Evolutionary conservation across 1,140 invertebrate species (phyloP).

Genomic region (Hypothenemus hampei): DNA sequence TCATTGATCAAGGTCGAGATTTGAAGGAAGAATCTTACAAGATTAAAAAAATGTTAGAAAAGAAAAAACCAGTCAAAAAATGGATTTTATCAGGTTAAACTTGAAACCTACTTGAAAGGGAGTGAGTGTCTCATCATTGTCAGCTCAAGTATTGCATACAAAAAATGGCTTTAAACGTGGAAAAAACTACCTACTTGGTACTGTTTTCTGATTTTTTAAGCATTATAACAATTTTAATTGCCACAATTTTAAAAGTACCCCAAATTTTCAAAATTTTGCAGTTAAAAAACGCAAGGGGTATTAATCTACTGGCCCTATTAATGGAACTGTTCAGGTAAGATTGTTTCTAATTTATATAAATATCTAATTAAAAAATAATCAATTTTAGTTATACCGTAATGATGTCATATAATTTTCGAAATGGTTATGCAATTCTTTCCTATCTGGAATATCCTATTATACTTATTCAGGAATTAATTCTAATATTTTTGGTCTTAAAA

Average conservation of each 20-base stretch:
- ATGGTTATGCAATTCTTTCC: slow-evolving; percentile 60
- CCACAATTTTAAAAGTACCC: slow-evolving; percentile 65
- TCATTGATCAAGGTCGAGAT: no score
- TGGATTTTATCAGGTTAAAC: no score
- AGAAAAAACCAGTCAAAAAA: no score
- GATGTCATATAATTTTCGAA: slow-evolving; percentile 65
- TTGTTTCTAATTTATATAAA: not conserved
- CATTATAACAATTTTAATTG: slow-evolving; percentile 60
- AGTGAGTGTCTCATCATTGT: no score
- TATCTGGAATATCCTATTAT: slow-evolving; percentile 72
- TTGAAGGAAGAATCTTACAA: no score
- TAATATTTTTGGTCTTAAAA: slow-evolving; percentile 59
- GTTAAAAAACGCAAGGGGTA: slow-evolving; percentile 55
- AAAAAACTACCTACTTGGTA: slow-evolving; percentile 36
- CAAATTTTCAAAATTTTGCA: slow-evolving; percentile 60
- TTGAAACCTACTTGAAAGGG: no score
- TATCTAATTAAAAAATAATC: slow-evolving; percentile 5
- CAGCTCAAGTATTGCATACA: no score
- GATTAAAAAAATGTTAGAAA: no score
- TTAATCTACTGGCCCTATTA: slow-evolving; percentile 57
- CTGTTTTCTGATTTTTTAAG: slow-evolving; percentile 56
- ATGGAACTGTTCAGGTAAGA: slow-evolving; percentile 63
- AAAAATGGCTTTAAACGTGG: slow-evolving; percentile 8
- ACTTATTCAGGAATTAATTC: slow-evolving; percentile 60
- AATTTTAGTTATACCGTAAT: slow-evolving; percentile 65